phyloP scores from a whole-genome alignment of 2,888 invertebrate species.

The Prionchulus punctatus region DNA sequence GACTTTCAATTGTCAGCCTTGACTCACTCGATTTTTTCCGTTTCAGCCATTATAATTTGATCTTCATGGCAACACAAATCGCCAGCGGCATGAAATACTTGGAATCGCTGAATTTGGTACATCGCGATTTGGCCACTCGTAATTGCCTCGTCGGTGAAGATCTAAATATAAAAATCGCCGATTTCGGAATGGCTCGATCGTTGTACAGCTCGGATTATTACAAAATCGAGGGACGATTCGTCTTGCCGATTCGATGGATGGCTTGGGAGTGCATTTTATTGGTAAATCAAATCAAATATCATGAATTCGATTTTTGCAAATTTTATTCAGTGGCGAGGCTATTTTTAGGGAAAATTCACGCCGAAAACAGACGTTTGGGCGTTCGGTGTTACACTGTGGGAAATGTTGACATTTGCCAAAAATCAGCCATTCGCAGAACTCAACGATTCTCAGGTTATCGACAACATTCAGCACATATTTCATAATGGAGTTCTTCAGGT shows the following conservation, averaged over 20 bases:
- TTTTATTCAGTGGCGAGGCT: slow-evolving; percentile 10
- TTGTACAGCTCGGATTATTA: slow-evolving; percentile 63
- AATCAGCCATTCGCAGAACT: slow-evolving; percentile 59
- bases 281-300: slow-evolving; percentile 1
- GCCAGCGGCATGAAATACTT: slow-evolving; percentile 77
- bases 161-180: slow-evolving; percentile 53
- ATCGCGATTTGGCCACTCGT: slow-evolving; percentile 67
- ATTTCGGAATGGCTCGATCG: slow-evolving; percentile 68
- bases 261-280: slow-evolving; percentile 64
- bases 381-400: slow-evolving; percentile 71
- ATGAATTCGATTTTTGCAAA: neutral
- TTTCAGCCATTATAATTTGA: slow-evolving; percentile 32
- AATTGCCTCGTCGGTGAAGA: slow-evolving; percentile 65
- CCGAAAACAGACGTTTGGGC: slow-evolving; percentile 77
- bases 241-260: slow-evolving; percentile 73
- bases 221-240: slow-evolving; percentile 53
- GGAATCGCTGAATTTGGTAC: slow-evolving; percentile 71
- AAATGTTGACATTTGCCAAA: slow-evolving; percentile 59
- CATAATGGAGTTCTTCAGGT: slow-evolving; percentile 47
- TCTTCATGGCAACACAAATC: slow-evolving; percentile 66
- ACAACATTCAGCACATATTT: slow-evolving; percentile 49
- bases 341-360: slow-evolving; percentile 60
- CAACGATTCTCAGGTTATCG: slow-evolving; percentile 59
- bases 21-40: too few species aligned
- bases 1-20: too few species aligned